These are phyloP conservation scores for Ifrita kowaldi DNA, from an alignment of 2,113 vertebrate genomes.

Conservation along the genomic window DNA sequence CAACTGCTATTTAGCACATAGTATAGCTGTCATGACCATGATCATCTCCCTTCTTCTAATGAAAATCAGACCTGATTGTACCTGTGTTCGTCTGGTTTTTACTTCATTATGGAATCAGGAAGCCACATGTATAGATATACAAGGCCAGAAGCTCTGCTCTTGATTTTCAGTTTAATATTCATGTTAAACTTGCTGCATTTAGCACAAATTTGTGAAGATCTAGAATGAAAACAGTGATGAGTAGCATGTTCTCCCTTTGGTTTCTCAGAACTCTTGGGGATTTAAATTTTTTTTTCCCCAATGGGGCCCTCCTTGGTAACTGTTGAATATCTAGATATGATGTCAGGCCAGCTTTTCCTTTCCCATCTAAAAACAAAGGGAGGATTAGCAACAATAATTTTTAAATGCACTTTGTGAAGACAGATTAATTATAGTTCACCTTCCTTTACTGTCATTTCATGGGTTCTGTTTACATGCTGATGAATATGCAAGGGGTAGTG, in stretches of 20 bases:
- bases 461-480: neutral
- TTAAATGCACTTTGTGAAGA: neutral
- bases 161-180: neutral
- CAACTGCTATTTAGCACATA: neutral
- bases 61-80: neutral
- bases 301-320: rapidly evolving
- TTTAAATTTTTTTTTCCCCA: neutral
- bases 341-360: neutral
- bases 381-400: neutral
- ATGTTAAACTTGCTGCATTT: neutral
- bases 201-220: neutral
- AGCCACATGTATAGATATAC: neutral
- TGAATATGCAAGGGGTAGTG: neutral
- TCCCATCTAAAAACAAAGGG: neutral
- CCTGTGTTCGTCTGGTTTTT: rapidly evolving
- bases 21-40: neutral
- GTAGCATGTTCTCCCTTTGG: neutral
- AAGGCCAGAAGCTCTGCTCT: neutral
- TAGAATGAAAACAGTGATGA: neutral
- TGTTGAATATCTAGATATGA: neutral
- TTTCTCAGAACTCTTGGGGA: neutral
- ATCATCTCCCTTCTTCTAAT: neutral
- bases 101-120: neutral
- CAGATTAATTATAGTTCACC: neutral
- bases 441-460: neutral